phyloP scores from a whole-genome alignment of 1,140 invertebrate species.

The Meteorus sp. region DNA sequence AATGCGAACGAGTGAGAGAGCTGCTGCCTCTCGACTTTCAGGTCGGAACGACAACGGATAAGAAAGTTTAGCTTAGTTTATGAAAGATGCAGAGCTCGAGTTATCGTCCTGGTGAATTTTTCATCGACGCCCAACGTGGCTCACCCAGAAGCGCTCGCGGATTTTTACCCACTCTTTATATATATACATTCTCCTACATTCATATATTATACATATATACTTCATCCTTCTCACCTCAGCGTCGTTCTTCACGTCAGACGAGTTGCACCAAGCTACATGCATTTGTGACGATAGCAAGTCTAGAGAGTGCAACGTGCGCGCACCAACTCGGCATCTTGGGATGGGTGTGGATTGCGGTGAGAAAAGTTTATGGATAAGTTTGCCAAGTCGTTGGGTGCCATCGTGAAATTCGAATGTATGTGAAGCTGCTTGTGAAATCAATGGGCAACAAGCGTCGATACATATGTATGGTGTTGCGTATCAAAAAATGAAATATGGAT shows the following conservation, averaged over 20 bases:
- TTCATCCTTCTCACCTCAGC: neutral
- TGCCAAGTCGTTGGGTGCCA: slow-evolving; percentile 6
- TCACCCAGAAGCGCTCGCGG: neutral
- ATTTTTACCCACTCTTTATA: neutral
- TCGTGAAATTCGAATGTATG: slow-evolving; percentile 1
- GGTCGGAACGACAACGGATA: slow-evolving; percentile 51
- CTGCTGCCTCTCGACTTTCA: slow-evolving; percentile 22
- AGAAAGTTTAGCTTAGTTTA: slow-evolving; percentile 50
- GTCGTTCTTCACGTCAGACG: neutral
- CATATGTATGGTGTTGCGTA: no score
- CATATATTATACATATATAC: neutral
- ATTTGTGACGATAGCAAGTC: no score
- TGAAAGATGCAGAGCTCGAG: slow-evolving; percentile 56
- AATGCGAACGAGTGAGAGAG: slow-evolving; percentile 55
- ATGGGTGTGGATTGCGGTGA: slow-evolving; percentile 6
- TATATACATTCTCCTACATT: neutral
- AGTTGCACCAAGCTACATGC: slow-evolving; percentile 8
- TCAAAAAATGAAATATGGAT: no score
- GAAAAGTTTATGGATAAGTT: slow-evolving; percentile 21
- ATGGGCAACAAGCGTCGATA: neutral
- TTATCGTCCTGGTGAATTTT: slow-evolving; percentile 57
- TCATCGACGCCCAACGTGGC: slow-evolving; percentile 39
- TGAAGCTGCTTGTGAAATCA: slow-evolving; percentile 6
- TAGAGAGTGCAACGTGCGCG: no score
- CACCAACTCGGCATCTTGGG: no score